A percentile compares a stretch with the other conserved stretches of the same genome.
Evolutionary conservation across 2,113 vertebrate species (phyloP).

Genomic region (Ornithorhynchus anatinus): DNA sequence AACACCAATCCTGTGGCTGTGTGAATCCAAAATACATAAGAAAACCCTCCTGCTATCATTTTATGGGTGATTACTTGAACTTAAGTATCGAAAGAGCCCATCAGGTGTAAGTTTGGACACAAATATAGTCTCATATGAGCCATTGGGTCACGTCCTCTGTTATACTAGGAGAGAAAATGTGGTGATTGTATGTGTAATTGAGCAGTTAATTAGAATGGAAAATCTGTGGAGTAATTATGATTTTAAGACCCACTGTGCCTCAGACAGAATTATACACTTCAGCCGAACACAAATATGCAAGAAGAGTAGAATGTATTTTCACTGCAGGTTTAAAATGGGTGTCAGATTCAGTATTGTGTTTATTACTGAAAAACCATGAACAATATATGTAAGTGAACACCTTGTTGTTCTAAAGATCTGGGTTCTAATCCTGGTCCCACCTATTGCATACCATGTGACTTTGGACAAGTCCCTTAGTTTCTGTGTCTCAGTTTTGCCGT

Average conservation of each 20-base stretch:
- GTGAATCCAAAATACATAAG: neutral
- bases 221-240: neutral
- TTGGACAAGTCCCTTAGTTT: no score
- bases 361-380: neutral
- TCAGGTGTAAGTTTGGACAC: neutral
- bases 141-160: neutral
- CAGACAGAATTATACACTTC: no score
- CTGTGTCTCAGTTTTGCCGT: no score
- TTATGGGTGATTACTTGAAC: neutral
- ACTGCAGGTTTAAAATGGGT: neutral
- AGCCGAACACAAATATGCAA: no score
- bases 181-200: neutral
- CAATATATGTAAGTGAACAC: no score
- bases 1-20: neutral
- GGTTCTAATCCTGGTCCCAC: no score
- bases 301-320: neutral
- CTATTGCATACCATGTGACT: no score
- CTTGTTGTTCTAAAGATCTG: no score
- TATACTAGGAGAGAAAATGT: neutral
- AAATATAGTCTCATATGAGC: neutral
- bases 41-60: neutral
- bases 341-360: neutral
- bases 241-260: no score
- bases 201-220: neutral
- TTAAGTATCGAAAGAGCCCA: neutral